Evolutionary conservation across 2,113 vertebrate genomes (phyloP).

Genomic region (Chaetodon auriga): DNA sequence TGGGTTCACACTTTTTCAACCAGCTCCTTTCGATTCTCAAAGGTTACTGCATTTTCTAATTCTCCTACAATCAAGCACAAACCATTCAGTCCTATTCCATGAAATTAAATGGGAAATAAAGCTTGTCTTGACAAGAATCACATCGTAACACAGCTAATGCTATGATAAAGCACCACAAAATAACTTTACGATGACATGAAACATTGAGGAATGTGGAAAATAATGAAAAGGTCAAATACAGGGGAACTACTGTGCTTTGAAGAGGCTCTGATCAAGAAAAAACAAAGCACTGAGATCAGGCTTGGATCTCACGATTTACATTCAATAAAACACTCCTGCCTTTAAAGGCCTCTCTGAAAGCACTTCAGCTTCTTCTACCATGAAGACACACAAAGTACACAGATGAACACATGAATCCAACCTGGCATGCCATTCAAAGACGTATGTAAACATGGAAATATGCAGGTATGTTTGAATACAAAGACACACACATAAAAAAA

Average conservation of each 20-base stretch:
- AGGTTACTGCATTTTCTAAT: not conserved
- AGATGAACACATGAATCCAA: not conserved
- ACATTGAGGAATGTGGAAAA: slow-evolving; percentile 1
- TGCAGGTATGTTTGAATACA: slow-evolving; percentile 36
- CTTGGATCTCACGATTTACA: slow-evolving; percentile 29
- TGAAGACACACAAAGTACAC: slow-evolving; percentile 8
- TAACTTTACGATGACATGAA: not conserved
- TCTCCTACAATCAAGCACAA: not conserved
- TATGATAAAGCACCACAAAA: not conserved
- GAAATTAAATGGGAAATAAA: slow-evolving; percentile 12
- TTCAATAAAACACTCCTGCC: slow-evolving; percentile 16
- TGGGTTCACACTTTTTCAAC: not conserved
- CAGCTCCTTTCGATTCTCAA: not conserved
- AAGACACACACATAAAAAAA: not conserved
- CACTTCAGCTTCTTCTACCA: not conserved
- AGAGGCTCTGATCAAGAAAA: slow-evolving; percentile 25
- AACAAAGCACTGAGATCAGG: slow-evolving; percentile 29
- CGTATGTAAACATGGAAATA: slow-evolving; percentile 45
- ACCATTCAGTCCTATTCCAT: not conserved
- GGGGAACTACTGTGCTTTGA: slow-evolving; percentile 13
- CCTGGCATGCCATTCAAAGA: slow-evolving; percentile 14
- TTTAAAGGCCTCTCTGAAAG: slow-evolving; percentile 16
- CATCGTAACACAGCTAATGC: not conserved
- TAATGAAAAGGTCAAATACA: slow-evolving; percentile 5
- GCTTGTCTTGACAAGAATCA: not conserved